phyloP scores from a whole-genome alignment of 2,888 invertebrate genomes.

The Molorchus minor region DNA sequence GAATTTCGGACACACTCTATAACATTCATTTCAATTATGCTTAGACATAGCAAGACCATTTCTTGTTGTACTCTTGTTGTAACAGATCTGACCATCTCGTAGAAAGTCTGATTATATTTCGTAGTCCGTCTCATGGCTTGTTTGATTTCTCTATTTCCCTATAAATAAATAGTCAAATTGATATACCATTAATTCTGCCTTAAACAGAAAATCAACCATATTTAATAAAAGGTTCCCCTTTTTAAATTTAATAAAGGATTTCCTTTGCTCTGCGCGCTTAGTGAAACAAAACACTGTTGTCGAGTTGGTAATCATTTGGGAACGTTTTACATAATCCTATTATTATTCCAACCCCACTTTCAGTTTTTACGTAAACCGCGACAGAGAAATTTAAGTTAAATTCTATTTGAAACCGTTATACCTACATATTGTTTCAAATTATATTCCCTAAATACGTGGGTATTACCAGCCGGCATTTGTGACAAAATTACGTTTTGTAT shows the following conservation, averaged over 20 bases:
- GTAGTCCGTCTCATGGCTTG: no score
- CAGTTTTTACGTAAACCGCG: slow-evolving; percentile 19
- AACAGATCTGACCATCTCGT: no score
- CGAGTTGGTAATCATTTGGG: slow-evolving; percentile 19
- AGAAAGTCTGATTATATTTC: no score
- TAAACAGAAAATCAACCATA: slow-evolving; percentile 3
- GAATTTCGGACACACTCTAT: no score
- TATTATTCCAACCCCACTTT: slow-evolving; percentile 23
- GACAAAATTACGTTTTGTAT: background rate
- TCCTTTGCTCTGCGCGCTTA: background rate
- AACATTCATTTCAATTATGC: no score
- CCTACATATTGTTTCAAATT: slow-evolving; percentile 9
- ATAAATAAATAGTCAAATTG: no score
- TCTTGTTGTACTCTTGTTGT: no score
- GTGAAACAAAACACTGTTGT: slow-evolving; percentile 9
- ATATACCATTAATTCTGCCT: background rate
- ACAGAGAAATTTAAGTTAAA: slow-evolving; percentile 10
- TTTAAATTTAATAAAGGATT: slow-evolving; percentile 13
- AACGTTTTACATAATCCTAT: slow-evolving; percentile 26
- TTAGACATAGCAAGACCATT: no score
- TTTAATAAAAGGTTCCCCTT: slow-evolving; percentile 9
- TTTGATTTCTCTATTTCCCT: no score
- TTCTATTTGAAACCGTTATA: slow-evolving; percentile 3
- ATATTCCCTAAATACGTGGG: background rate
- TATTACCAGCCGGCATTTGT: background rate